A percentile compares a stretch with the other conserved stretches of the same genome.
These are phyloP conservation scores for Oreochromis spilurus DNA, from an alignment of 2,113 vertebrate genomes.

Conservation along the genomic window DNA sequence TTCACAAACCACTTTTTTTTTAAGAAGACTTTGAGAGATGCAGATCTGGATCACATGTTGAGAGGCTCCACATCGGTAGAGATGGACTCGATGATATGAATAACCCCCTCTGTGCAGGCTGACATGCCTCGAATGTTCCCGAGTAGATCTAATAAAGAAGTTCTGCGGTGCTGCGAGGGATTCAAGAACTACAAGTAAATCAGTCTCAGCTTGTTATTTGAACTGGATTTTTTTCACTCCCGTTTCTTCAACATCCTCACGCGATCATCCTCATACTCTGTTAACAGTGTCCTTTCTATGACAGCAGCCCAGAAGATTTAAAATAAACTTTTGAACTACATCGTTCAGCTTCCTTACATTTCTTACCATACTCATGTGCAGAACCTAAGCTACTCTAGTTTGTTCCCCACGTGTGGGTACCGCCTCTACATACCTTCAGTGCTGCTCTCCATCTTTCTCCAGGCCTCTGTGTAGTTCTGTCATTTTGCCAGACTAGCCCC, in stretches of 20 bases:
- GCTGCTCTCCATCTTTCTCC: constrained; percentile 1
- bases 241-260: neutral
- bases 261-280: neutral
- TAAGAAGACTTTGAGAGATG: neutral
- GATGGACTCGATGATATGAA: neutral
- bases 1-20: neutral
- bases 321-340: neutral
- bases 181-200: neutral
- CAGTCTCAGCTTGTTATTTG: constrained; percentile 6
- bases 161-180: neutral
- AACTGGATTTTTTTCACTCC: neutral
- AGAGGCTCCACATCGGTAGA: neutral
- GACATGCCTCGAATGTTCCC: neutral
- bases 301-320: neutral
- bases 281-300: neutral
- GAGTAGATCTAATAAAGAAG: constrained; percentile 1
- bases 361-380: neutral
- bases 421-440: neutral
- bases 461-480: constrained; percentile 5
- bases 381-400: neutral
- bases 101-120: neutral
- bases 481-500: constrained; percentile 25
- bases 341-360: neutral
- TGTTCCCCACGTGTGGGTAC: neutral
- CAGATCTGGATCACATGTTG: constrained; percentile 27